Conservation (phyloP, 2,113 vertebrate species). For the Ancistrus triradiatus region DNA sequence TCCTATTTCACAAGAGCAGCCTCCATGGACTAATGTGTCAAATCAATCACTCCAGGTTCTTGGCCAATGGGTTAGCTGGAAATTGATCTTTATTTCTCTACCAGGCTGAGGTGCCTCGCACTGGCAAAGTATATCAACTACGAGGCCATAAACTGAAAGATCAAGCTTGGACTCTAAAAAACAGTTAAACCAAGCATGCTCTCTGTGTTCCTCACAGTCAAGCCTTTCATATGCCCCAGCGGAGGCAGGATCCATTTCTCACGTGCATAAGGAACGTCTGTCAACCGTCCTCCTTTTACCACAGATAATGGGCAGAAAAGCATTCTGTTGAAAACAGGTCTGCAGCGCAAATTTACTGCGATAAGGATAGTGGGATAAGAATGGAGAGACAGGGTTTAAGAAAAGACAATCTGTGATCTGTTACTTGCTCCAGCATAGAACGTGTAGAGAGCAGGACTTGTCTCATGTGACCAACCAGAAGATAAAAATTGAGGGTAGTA, state of each 20-base stretch:
- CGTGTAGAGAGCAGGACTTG: not conserved
- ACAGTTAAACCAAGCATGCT: not conserved
- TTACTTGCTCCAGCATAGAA: not conserved
- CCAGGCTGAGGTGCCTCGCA: constrained; percentile 15
- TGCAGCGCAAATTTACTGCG: no score
- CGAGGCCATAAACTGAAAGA: constrained; percentile 28
- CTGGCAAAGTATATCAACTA: not conserved
- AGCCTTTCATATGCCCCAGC: not conserved
- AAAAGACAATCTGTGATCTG: not conserved
- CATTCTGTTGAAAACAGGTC: not conserved
- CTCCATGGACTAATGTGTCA: constrained; percentile 53
- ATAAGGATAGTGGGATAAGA: not conserved
- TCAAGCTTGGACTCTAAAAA: constrained; percentile 16
- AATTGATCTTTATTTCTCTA: constrained; percentile 64
- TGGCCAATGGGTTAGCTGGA: constrained; percentile 67
- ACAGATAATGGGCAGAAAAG: not conserved
- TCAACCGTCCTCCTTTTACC: constrained; percentile 2
- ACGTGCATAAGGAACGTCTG: not conserved
- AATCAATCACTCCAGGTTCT: constrained; percentile 70
- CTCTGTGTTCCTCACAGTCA: not conserved
- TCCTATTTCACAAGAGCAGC: constrained; percentile 20
- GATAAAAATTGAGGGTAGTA: constrained; percentile 32
- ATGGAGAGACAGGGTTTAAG: not conserved
- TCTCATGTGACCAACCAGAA: not conserved
- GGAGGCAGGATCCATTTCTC: not conserved